Evolutionary conservation across 2,113 vertebrate species (phyloP).

Genomic region (Sakesphorus luctuosus): DNA sequence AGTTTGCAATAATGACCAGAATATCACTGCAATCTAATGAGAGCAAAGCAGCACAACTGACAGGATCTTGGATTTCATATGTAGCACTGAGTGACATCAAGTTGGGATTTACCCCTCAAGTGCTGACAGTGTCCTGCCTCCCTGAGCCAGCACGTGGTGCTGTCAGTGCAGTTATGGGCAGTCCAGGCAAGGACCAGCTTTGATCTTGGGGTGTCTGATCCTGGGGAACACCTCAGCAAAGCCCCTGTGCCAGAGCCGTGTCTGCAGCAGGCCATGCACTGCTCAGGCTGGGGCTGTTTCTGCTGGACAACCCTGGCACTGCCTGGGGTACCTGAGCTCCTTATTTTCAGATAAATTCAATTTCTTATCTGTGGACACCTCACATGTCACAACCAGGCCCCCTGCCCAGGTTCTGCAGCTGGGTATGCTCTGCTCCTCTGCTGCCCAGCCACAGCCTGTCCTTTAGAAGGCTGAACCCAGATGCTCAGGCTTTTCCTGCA

Average conservation of each 20-base stretch:
- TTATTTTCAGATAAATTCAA: background rate
- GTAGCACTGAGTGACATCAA: background rate
- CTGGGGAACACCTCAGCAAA: background rate
- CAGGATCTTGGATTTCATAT: background rate
- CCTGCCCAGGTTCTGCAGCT: background rate
- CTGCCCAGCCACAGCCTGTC: background rate
- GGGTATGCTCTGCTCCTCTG: background rate
- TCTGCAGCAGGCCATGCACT: rapidly evolving
- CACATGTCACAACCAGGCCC: background rate
- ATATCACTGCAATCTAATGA: background rate
- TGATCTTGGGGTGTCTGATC: background rate
- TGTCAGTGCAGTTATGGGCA: rapidly evolving
- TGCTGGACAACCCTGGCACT: background rate
- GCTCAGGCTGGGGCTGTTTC: background rate
- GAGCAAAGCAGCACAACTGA: background rate
- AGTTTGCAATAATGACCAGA: background rate
- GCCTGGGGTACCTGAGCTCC: background rate
- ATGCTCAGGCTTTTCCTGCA: rapidly evolving
- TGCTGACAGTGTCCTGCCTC: background rate
- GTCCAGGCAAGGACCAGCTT: background rate
- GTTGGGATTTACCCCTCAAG: background rate
- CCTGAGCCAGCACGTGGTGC: background rate
- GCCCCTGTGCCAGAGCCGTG: background rate
- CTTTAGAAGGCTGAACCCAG: background rate
- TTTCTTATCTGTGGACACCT: background rate